Conservation (phyloP, 2,113 vertebrate species). For the Antechinus flavipes region DNA sequence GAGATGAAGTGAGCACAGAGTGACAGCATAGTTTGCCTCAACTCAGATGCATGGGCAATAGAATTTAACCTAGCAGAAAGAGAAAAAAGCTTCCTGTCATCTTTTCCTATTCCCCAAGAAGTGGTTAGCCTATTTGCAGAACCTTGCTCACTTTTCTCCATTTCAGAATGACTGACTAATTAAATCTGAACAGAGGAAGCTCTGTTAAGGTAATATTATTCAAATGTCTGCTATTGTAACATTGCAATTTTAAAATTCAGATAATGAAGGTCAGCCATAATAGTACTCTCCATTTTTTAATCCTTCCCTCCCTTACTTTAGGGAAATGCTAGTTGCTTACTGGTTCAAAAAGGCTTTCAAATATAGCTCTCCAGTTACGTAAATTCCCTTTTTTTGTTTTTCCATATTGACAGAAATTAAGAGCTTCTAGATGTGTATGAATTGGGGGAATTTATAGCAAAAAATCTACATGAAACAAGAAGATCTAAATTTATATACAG, state of each 20-base stretch:
- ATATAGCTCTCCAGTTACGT: slow-evolving; percentile 5
- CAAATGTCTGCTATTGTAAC: neutral
- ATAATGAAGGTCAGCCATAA: neutral
- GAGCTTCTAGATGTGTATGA: neutral
- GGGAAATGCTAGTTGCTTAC: slow-evolving; percentile 29
- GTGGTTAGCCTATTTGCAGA: neutral
- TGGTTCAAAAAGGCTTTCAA: slow-evolving; percentile 35
- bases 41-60: neutral
- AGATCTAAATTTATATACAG: slow-evolving; percentile 21
- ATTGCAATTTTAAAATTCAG: neutral
- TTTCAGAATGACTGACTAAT: slow-evolving; percentile 1
- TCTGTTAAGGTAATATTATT: slow-evolving; percentile 27
- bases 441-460: neutral
- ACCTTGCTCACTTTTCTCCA: neutral
- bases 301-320: neutral
- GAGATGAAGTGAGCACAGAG: neutral
- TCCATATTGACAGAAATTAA: slow-evolving; percentile 22
- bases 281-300: neutral
- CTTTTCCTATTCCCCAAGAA: neutral
- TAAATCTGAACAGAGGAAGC: neutral
- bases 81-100: neutral
- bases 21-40: neutral
- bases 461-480: neutral
- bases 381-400: neutral
- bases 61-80: neutral